A percentile compares a stretch with the other conserved stretches of the same genome.
These are phyloP conservation scores for Batillaria attramentaria DNA, from an alignment of 1,140 invertebrate species.

Conservation along the genomic window DNA sequence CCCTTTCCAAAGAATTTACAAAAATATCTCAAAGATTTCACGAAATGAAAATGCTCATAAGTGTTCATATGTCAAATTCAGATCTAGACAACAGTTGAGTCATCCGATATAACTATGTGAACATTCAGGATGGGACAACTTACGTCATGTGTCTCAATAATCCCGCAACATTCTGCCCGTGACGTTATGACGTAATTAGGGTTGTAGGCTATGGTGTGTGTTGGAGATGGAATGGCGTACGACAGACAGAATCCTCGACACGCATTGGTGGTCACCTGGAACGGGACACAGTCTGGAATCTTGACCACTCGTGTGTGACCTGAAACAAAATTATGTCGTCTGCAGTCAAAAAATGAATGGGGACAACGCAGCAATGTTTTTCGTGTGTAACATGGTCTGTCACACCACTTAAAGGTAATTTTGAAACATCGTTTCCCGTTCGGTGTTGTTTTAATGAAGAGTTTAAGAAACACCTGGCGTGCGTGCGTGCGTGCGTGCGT, in stretches of 20 bases:
- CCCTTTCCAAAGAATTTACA: no score
- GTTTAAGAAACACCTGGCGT: background rate
- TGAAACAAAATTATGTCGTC: constrained; percentile 64
- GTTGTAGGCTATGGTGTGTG: constrained; percentile 75
- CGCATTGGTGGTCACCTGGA: constrained; percentile 88
- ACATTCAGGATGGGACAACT: no score
- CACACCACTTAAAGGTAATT: background rate
- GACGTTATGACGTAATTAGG: constrained; percentile 84
- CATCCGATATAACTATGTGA: no score
- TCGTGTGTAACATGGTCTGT: no score
- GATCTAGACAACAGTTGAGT: no score
- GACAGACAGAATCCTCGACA: constrained; percentile 90
- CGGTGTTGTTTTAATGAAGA: background rate
- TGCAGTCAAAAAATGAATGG: background rate
- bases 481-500: background rate
- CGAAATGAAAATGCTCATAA: no score
- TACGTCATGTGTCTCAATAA: constrained; percentile 88
- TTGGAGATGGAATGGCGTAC: constrained; percentile 79
- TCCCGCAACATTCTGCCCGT: constrained; percentile 90
- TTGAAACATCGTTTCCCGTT: background rate
- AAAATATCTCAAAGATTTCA: no score
- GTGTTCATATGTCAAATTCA: no score
- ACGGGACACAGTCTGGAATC: constrained; percentile 87
- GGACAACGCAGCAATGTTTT: no score
- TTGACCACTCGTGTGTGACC: constrained; percentile 84